These are phyloP conservation scores for Lasioglossum marginatum DNA, from an alignment of 2,888 invertebrate species.

Conservation along the genomic window DNA sequence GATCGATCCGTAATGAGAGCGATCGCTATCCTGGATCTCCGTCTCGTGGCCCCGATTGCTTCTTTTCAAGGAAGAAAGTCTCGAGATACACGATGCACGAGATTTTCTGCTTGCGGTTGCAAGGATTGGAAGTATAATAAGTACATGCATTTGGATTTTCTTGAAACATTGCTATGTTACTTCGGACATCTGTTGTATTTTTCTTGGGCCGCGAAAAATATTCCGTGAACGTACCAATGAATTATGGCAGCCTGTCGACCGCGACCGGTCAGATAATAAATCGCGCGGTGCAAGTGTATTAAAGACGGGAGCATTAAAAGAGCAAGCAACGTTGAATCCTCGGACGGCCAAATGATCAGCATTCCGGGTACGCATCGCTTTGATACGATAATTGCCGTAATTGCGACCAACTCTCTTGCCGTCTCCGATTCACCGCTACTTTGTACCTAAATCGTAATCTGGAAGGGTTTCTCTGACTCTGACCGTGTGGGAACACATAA, in stretches of 20 bases:
- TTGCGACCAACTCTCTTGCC: conserved; percentile 16
- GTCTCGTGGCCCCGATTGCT: neutral
- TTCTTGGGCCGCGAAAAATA: conserved; percentile 42
- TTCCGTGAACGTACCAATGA: conserved; percentile 47
- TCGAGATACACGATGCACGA: neutral
- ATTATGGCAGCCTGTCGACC: conserved; percentile 54
- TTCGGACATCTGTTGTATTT: too few species aligned
- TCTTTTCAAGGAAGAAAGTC: neutral
- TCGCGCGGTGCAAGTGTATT: conserved; percentile 37
- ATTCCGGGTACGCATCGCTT: conserved; percentile 41
- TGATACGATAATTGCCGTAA: conserved; percentile 55
- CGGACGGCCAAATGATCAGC: conserved; percentile 36
- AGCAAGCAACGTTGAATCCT: conserved; percentile 20
- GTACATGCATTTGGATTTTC: too few species aligned
- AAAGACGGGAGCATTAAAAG: conserved; percentile 47
- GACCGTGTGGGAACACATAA: neutral
- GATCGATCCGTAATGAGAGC: conserved; percentile 15
- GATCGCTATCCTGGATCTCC: neutral
- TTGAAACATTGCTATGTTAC: too few species aligned
- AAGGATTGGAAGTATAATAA: neutral
- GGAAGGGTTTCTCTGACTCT: neutral
- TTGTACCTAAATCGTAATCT: conserved; percentile 24
- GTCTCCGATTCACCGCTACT: conserved; percentile 13
- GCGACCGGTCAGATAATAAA: conserved; percentile 57
- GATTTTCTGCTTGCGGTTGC: neutral